Percentiles rank a stretch among this genome's conserved stretches.
These are phyloP conservation scores for Tuberolachnus salignus DNA, from an alignment of 2,888 invertebrate species.

Conservation along the genomic window DNA sequence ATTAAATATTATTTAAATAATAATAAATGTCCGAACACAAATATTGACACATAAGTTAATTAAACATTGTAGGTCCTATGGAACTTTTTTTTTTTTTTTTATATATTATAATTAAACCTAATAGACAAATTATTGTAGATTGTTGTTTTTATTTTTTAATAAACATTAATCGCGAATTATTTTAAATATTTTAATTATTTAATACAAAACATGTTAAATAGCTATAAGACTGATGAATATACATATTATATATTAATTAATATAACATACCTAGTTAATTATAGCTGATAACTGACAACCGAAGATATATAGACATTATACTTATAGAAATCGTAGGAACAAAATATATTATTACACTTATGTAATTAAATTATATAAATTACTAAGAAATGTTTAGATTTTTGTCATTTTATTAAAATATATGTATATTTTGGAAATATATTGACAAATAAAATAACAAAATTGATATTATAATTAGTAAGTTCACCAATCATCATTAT, in stretches of 20 bases:
- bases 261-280: slow-evolving; percentile 16
- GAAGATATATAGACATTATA: not conserved
- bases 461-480: not conserved
- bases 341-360: slow-evolving; percentile 1
- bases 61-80: slow-evolving; percentile 17
- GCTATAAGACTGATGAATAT: slow-evolving; percentile 46
- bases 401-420: slow-evolving; percentile 41
- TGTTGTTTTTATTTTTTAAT: slow-evolving; percentile 31
- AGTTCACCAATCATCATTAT: slow-evolving; percentile 7
- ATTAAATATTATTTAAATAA: slow-evolving; percentile 13
- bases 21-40: not conserved
- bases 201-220: slow-evolving; percentile 14
- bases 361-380: slow-evolving; percentile 23
- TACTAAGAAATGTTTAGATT: slow-evolving; percentile 16
- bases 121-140: slow-evolving; percentile 13
- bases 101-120: not conserved
- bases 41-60: slow-evolving; percentile 5
- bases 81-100: slow-evolving; percentile 41
- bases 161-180: slow-evolving; percentile 7
- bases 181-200: slow-evolving; percentile 3
- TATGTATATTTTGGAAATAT: slow-evolving; percentile 28
- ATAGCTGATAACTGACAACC: slow-evolving; percentile 3
- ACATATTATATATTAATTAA: slow-evolving; percentile 11
- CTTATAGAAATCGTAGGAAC: not conserved
- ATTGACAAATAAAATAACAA: slow-evolving; percentile 35